Conservation (phyloP, 1,140 invertebrate species). For the Drosophila ambigua region DNA sequence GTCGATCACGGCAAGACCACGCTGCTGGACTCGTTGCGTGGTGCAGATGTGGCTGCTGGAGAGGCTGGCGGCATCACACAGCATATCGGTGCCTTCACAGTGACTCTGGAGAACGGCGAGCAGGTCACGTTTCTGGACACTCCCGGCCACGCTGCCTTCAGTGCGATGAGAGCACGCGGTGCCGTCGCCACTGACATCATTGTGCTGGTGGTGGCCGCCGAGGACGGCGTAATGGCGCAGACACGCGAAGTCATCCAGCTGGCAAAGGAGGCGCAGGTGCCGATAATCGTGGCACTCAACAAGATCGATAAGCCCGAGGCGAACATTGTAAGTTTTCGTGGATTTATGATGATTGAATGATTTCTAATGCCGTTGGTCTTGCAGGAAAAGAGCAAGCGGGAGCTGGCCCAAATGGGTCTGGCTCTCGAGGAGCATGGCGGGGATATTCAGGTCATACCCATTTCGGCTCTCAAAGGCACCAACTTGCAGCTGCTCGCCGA, state of each 20-base stretch:
- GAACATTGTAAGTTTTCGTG: slow-evolving; percentile 89
- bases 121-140: slow-evolving; percentile 98
- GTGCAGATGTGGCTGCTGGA: slow-evolving; percentile 92
- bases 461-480: slow-evolving; percentile 94
- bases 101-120: slow-evolving; percentile 88
- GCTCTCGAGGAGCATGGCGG: slow-evolving; percentile 95
- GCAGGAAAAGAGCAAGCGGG: slow-evolving; percentile 90
- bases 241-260: slow-evolving; percentile 93
- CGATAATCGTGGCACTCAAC: slow-evolving; percentile 99
- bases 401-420: slow-evolving; percentile 91
- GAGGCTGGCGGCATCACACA: slow-evolving; percentile 99
- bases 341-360: no score
- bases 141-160: slow-evolving; percentile 99
- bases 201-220: slow-evolving; percentile 98
- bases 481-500: slow-evolving; percentile 94
- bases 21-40: slow-evolving; percentile 94
- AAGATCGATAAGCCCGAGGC: slow-evolving; percentile 97
- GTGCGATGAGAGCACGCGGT: slow-evolving; percentile 95
- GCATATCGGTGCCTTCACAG: slow-evolving; percentile 99
- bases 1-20: slow-evolving; percentile 99
- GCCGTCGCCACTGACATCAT: slow-evolving; percentile 97
- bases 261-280: slow-evolving; percentile 92
- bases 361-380: slow-evolving; percentile 24
- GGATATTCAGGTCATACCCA: slow-evolving; percentile 94
- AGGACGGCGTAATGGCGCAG: slow-evolving; percentile 99